phyloP scores from a whole-genome alignment of 2,888 invertebrate genomes.

The Amaurobius ferox region DNA sequence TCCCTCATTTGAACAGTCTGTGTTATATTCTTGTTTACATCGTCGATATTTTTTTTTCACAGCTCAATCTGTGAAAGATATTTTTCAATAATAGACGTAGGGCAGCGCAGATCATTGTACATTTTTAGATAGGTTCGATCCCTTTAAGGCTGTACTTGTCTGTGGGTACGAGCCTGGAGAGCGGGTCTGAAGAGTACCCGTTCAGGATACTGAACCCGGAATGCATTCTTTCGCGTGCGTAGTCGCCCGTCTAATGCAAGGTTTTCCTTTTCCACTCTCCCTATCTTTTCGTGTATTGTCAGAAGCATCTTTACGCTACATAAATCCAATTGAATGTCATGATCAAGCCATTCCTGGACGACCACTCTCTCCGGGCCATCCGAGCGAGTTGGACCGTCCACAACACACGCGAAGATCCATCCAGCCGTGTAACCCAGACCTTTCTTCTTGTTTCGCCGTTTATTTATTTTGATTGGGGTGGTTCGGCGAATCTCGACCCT shows the following conservation, averaged over 20 bases:
- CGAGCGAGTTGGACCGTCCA: neutral
- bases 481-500: no score
- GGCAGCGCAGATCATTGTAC: no score
- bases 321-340: neutral
- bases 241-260: neutral
- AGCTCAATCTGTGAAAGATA: no score
- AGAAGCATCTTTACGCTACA: neutral
- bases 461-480: no score
- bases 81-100: no score
- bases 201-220: conserved; percentile 3
- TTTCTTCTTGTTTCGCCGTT: neutral
- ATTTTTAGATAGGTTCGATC: no score
- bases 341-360: neutral
- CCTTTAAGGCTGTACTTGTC: no score
- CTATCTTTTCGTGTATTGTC: neutral
- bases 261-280: neutral
- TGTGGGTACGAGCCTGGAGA: conserved; percentile 79
- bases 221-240: neutral
- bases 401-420: conserved; percentile 26
- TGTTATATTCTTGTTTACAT: no score
- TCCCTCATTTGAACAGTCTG: no score
- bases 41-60: no score
- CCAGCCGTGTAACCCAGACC: conserved; percentile 51
- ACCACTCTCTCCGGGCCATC: neutral
- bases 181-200: no score